Percentiles rank a stretch among this genome's conserved stretches.
Conservation (phyloP, 2,888 invertebrate genomes). For the Thecocarcelia acutangulata region DNA sequence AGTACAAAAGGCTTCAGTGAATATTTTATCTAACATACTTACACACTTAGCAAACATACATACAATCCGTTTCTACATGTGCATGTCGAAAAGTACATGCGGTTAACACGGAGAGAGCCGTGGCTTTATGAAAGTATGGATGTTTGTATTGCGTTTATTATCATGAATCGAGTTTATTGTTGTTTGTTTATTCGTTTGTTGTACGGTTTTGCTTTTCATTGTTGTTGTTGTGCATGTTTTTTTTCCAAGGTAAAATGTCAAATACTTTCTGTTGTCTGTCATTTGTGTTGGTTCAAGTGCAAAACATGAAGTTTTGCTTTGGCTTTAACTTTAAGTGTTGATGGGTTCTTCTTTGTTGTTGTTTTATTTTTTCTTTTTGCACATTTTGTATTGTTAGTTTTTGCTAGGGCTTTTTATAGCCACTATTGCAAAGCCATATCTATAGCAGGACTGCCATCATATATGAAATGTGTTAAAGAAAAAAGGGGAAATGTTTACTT, state of each 20-base stretch:
- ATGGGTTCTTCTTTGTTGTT: slow-evolving; percentile 63
- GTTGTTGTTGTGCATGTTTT: slow-evolving; percentile 23
- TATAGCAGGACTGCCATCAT: slow-evolving; percentile 28
- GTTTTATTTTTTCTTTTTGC: slow-evolving; percentile 55
- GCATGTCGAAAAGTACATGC: slow-evolving; percentile 2
- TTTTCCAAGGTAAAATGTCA: slow-evolving; percentile 79
- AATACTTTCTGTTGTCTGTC: slow-evolving; percentile 78
- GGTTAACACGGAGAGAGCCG: slow-evolving; percentile 17
- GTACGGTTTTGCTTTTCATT: slow-evolving; percentile 35
- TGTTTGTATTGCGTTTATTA: slow-evolving; percentile 15
- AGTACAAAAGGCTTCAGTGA: slow-evolving; percentile 26
- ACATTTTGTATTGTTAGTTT: slow-evolving; percentile 68
- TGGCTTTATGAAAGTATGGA: background rate
- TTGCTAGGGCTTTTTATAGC: slow-evolving; percentile 66
- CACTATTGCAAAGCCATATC: slow-evolving; percentile 28
- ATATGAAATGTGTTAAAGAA: background rate
- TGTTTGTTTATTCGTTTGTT: slow-evolving; percentile 69
- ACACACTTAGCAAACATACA: background rate
- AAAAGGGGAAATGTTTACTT: slow-evolving; percentile 9
- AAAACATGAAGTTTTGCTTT: slow-evolving; percentile 68
- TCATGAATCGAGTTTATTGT: slow-evolving; percentile 65
- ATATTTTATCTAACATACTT: slow-evolving; percentile 4
- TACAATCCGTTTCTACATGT: background rate
- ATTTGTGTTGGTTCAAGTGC: slow-evolving; percentile 73
- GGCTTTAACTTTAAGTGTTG: slow-evolving; percentile 69